Percentiles rank a stretch among this genome's conserved stretches.
phyloP scores from a whole-genome alignment of 2,888 invertebrate species.

The Hemithea aestivaria region DNA sequence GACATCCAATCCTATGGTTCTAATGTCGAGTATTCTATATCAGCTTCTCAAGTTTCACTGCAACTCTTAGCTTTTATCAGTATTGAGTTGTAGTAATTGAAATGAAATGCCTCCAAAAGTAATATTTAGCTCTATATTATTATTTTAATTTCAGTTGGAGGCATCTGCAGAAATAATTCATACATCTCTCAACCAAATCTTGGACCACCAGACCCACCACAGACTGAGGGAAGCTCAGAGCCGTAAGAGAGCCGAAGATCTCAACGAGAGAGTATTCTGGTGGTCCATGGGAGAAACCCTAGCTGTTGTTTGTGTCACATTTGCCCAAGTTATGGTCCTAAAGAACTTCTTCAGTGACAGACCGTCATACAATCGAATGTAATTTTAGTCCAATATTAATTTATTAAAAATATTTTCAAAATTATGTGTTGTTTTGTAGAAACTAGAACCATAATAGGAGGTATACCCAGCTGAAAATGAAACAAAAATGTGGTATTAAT shows the following conservation, averaged over 20 bases:
- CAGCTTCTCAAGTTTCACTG: too few relatives aligned
- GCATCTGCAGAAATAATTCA: slow-evolving; percentile 94
- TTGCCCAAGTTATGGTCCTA: slow-evolving; percentile 93
- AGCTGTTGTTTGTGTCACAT: slow-evolving; percentile 90
- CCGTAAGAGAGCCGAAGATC: slow-evolving; percentile 96
- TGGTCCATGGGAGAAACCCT: slow-evolving; percentile 96
- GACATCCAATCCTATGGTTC: too few relatives aligned
- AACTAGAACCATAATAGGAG: too few relatives aligned
- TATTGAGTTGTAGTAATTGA: too few relatives aligned
- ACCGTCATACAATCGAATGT: slow-evolving; percentile 69
- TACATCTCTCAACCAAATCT: slow-evolving; percentile 90
- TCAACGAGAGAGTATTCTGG: slow-evolving; percentile 95
- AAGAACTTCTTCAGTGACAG: slow-evolving; percentile 90
- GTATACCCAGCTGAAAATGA: too few relatives aligned
- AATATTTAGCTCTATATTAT: too few relatives aligned
- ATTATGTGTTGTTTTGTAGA: background rate
- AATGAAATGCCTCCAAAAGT: too few relatives aligned
- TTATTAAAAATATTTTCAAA: slow-evolving; percentile 55
- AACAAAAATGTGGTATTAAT: too few relatives aligned
- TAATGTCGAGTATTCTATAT: too few relatives aligned
- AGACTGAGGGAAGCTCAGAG: slow-evolving; percentile 96
- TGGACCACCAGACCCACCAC: slow-evolving; percentile 98
- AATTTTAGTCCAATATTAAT: slow-evolving; percentile 55
- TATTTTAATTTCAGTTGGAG: slow-evolving; percentile 86
- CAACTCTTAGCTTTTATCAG: too few relatives aligned